Evolutionary conservation across 2,113 vertebrate species (phyloP).

Genomic region (Anoplopoma fimbria): DNA sequence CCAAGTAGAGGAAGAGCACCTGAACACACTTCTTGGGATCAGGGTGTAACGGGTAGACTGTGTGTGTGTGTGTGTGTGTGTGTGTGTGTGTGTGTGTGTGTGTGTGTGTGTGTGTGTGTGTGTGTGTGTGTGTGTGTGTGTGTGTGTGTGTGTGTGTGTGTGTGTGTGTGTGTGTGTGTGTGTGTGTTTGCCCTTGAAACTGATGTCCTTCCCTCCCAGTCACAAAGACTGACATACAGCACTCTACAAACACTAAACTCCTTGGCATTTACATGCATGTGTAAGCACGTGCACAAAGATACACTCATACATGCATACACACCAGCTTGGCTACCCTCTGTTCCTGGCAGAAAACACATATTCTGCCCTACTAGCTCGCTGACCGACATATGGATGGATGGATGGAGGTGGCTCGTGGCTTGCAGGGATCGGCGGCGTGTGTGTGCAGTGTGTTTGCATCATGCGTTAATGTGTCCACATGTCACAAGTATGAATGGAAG

Average conservation of each 20-base stretch:
- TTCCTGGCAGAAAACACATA: constrained; percentile 52
- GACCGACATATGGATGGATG: constrained; percentile 75
- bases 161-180: constrained; percentile 27
- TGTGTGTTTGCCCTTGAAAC: constrained; percentile 62
- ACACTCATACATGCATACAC: constrained; percentile 34
- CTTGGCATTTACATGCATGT: constrained; percentile 21
- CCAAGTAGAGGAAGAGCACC: constrained; percentile 1
- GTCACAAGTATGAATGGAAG: constrained; percentile 66
- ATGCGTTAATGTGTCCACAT: constrained; percentile 62
- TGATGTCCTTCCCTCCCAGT: constrained; percentile 34
- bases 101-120: constrained; percentile 28
- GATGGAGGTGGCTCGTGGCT: constrained; percentile 47
- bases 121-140: constrained; percentile 25
- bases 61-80: constrained; percentile 17
- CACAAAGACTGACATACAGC: constrained; percentile 32
- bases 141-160: constrained; percentile 10
- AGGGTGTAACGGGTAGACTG: background rate
- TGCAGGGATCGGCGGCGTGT: constrained; percentile 39
- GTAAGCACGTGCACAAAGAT: constrained; percentile 4
- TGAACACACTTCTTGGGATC: constrained; percentile 1
- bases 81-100: constrained; percentile 21
- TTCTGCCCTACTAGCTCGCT: constrained; percentile 67
- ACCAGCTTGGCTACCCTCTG: constrained; percentile 58
- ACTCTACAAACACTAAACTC: background rate
- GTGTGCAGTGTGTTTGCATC: constrained; percentile 57